Conservation (phyloP, 2,888 invertebrate genomes). For the Campoplex capitator region DNA sequence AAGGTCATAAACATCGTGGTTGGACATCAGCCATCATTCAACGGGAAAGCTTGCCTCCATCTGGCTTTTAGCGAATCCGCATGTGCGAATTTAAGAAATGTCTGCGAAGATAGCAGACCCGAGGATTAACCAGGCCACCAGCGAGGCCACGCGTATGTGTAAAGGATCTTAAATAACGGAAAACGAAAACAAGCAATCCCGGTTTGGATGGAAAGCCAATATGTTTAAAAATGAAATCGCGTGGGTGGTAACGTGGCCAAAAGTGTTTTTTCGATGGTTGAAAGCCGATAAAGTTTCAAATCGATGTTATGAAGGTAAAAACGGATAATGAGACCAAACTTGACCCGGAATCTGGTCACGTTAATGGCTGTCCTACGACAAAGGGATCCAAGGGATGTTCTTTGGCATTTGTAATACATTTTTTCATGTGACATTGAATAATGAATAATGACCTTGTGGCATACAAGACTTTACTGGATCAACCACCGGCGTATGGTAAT, state of each 20-base stretch:
- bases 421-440: not conserved
- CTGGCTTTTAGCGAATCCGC: conserved; percentile 23
- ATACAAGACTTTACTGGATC: conserved; percentile 26
- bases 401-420: not conserved
- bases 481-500: conserved; percentile 43
- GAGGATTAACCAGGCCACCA: conserved; percentile 28
- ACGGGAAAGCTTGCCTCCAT: conserved; percentile 2
- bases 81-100: conserved; percentile 22
- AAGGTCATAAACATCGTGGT: conserved; percentile 1
- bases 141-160: conserved; percentile 13
- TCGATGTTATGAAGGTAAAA: not conserved
- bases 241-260: conserved; percentile 16
- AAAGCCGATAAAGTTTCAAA: conserved; percentile 7
- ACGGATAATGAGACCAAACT: not conserved
- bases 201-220: not conserved
- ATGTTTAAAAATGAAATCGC: not conserved
- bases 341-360: not conserved
- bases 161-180: conserved; percentile 43
- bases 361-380: not conserved
- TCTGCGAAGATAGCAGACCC: conserved; percentile 13
- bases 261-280: not conserved
- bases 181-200: conserved; percentile 35
- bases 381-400: not conserved
- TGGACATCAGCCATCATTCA: not conserved
- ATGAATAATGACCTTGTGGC: conserved; percentile 1